A percentile compares a stretch with the other conserved stretches of the same genome.
Conservation (phyloP, 2,888 invertebrate genomes). For the Esperia sulphurella region DNA sequence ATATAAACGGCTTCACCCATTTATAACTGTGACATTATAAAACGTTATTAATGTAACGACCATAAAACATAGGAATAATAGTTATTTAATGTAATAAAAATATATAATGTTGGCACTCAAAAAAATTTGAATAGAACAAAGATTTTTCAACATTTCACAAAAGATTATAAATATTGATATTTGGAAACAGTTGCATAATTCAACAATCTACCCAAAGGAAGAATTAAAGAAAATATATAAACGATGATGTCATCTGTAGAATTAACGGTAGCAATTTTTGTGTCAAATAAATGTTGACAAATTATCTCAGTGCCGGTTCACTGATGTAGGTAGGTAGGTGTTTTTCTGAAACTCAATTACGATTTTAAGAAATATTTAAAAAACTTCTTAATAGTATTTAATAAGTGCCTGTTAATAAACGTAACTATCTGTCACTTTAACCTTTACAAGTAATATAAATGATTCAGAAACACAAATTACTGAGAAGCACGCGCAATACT, state of each 20-base stretch:
- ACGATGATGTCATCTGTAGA: neutral
- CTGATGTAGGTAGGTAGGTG: neutral
- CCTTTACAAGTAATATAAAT: conserved; percentile 5
- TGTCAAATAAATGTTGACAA: no score
- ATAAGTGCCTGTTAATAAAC: conserved; percentile 4
- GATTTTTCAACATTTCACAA: no score
- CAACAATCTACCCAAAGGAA: no score
- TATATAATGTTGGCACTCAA: neutral
- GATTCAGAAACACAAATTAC: conserved; percentile 1
- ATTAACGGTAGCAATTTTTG: neutral
- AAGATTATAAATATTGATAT: no score
- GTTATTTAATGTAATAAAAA: neutral
- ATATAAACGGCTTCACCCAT: neutral
- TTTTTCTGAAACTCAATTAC: neutral
- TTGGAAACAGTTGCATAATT: no score
- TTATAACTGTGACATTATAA: conserved; percentile 1
- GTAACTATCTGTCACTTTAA: conserved; percentile 7
- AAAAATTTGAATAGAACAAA: neutral
- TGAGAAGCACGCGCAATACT: neutral
- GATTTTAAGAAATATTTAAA: neutral
- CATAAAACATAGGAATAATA: neutral
- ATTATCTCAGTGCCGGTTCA: no score
- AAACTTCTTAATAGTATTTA: neutral
- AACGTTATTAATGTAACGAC: conserved; percentile 2
- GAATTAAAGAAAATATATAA: neutral